phyloP scores from a whole-genome alignment of 2,113 vertebrate species.

The Nothobranchius kuhntae region DNA sequence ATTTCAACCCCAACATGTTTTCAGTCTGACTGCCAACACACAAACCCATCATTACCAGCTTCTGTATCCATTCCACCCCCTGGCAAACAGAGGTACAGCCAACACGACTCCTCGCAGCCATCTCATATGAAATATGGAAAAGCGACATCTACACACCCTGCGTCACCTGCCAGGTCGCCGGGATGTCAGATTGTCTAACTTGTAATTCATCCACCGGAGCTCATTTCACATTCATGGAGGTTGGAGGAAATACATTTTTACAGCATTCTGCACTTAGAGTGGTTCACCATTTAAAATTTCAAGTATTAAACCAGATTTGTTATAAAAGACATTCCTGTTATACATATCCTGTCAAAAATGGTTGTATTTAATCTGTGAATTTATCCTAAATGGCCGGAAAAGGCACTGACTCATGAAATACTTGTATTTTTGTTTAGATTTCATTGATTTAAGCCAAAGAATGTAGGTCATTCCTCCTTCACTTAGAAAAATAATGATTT shows the following conservation, averaged over 20 bases:
- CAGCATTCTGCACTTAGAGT: neutral
- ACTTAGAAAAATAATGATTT: constrained; percentile 41
- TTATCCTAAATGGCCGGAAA: neutral
- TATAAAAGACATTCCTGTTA: neutral
- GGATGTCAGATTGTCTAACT: constrained; percentile 12
- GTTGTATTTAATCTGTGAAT: neutral
- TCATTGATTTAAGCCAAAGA: neutral
- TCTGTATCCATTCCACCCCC: constrained; percentile 1
- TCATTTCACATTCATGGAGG: constrained; percentile 8
- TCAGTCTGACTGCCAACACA: neutral
- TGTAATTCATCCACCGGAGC: constrained; percentile 13
- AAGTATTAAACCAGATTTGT: neutral
- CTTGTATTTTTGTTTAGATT: neutral
- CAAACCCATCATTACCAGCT: neutral
- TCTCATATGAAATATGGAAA: constrained; percentile 25
- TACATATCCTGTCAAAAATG: neutral
- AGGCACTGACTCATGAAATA: neutral
- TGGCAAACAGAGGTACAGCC: neutral
- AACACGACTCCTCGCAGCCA: constrained; percentile 6
- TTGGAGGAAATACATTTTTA: neutral
- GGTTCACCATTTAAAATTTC: constrained; percentile 2
- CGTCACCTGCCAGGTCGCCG: constrained; percentile 27
- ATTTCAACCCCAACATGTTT: neutral
- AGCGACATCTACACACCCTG: constrained; percentile 3
- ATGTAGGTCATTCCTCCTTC: constrained; percentile 35